These are phyloP conservation scores for Eulemur rufifrons DNA, from an alignment of 2,113 vertebrate genomes.

Conservation along the genomic window DNA sequence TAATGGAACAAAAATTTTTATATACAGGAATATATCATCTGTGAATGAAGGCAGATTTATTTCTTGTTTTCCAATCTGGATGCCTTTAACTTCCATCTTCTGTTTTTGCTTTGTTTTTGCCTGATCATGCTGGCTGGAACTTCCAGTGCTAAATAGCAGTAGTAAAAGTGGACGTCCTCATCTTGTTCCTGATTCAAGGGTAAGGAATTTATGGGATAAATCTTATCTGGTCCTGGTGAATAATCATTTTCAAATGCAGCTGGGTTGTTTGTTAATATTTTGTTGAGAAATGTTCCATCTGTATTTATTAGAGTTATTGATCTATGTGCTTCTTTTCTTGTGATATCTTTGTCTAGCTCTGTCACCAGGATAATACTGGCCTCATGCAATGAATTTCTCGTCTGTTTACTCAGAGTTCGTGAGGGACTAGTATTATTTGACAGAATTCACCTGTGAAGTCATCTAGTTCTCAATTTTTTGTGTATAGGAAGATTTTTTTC, in stretches of 20 bases:
- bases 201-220: not conserved
- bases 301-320: not conserved
- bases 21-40: not conserved
- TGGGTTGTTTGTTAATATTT: not conserved
- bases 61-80: not conserved
- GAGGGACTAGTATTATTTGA: not conserved
- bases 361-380: not conserved
- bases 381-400: not conserved
- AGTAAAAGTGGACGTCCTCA: not conserved
- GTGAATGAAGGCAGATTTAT: not conserved
- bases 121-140: not conserved
- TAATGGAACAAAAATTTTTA: not conserved
- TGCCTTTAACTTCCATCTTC: not conserved
- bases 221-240: not conserved
- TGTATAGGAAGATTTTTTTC: not conserved
- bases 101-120: not conserved
- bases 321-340: not conserved
- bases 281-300: not conserved
- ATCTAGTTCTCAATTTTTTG: not conserved
- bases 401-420: not conserved
- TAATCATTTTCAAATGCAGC: not conserved
- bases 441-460: not conserved
- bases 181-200: not conserved
- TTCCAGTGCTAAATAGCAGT: not conserved
- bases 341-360: not conserved